Evolutionary conservation across 2,113 vertebrate genomes (phyloP).

Genomic region (Noturus placidus): DNA sequence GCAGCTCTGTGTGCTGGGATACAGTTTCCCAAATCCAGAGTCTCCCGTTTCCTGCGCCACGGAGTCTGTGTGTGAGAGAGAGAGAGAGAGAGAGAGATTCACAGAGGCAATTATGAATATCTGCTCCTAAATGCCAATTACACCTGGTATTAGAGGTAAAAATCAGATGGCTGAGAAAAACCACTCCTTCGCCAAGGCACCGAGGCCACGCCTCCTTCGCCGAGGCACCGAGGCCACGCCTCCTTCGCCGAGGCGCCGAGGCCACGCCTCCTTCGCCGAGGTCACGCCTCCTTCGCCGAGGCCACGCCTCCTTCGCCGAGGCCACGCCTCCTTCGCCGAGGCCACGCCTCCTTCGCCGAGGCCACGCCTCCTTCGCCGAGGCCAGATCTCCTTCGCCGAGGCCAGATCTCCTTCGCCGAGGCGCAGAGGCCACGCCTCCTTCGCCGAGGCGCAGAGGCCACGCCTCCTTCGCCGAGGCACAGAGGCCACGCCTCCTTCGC

Average conservation of each 20-base stretch:
- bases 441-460: too few species aligned
- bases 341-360: too few species aligned
- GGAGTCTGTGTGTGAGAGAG: background rate
- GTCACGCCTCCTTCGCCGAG: background rate
- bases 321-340: background rate
- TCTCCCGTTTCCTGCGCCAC: constrained; percentile 55
- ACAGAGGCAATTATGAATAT: constrained; percentile 23
- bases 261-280: background rate
- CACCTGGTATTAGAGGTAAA: too few species aligned
- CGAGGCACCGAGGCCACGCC: background rate
- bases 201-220: background rate
- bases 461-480: too few species aligned
- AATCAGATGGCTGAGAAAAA: background rate
- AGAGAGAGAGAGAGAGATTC: background rate
- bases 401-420: too few species aligned
- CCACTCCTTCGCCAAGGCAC: too few species aligned
- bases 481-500: too few species aligned
- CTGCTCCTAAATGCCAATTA: background rate
- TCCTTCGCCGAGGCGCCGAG: background rate
- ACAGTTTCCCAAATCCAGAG: constrained; percentile 91
- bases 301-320: background rate
- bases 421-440: background rate
- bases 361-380: background rate
- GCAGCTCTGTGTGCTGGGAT: constrained; percentile 75
- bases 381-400: background rate